Evolutionary conservation across 2,113 vertebrate species (phyloP).

Genomic region (Eonycteris spelaea): DNA sequence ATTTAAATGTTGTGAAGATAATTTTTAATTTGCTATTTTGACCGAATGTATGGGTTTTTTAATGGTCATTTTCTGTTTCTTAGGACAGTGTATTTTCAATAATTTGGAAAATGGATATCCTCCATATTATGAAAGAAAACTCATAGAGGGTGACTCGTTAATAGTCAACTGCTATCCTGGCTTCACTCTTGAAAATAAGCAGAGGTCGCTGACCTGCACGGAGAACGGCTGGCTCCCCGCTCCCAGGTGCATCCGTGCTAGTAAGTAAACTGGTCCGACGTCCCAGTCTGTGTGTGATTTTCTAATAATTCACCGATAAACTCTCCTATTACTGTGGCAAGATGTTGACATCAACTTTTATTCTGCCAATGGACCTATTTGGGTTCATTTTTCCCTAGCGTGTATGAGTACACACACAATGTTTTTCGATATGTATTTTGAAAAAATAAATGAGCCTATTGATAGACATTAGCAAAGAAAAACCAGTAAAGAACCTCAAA

Average conservation of each 20-base stretch:
- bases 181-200: neutral
- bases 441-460: neutral
- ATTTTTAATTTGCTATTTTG: no score
- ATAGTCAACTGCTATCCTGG: fast-evolving
- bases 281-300: neutral
- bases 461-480: no score
- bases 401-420: neutral
- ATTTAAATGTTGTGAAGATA: no score
- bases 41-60: neutral
- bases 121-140: neutral
- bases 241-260: slow-evolving; percentile 49
- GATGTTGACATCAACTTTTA: neutral
- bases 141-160: neutral
- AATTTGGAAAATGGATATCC: no score
- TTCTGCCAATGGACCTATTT: neutral
- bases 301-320: neutral
- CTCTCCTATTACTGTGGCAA: neutral
- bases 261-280: slow-evolving; percentile 56
- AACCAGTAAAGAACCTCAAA: neutral
- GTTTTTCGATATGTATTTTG: neutral
- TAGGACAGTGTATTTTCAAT: no score
- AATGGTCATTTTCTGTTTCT: no score
- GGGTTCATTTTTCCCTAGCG: neutral
- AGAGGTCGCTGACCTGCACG: slow-evolving; percentile 48
- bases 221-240: slow-evolving; percentile 67